These are phyloP conservation scores for Phorcus lineatus DNA, from an alignment of 2,888 invertebrate species.

Conservation along the genomic window DNA sequence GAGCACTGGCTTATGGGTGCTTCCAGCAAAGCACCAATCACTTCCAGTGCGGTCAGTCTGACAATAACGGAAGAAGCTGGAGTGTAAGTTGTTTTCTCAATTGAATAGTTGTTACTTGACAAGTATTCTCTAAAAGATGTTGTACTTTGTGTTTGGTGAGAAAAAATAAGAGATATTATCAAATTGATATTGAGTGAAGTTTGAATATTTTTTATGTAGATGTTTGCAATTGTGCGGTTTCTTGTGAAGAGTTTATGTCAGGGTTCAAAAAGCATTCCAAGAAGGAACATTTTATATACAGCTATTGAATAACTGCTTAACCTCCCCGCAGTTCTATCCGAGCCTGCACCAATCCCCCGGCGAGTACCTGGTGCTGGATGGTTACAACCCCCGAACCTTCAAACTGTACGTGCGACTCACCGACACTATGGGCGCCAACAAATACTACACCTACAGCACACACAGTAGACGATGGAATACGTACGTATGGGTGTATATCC, in stretches of 20 bases:
- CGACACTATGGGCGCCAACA: conserved; percentile 42
- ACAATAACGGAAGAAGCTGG: conserved; percentile 35
- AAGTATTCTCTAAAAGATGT: too few species aligned
- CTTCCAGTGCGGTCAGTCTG: conserved; percentile 35
- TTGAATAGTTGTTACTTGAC: too few species aligned
- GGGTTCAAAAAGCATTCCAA: too few species aligned
- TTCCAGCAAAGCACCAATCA: conserved; percentile 28
- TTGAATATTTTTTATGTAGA: too few species aligned
- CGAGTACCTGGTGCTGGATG: conserved; percentile 44
- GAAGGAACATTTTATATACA: too few species aligned
- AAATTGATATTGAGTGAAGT: too few species aligned
- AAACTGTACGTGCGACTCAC: conserved; percentile 40
- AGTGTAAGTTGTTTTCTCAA: conserved; percentile 25
- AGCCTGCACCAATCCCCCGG: conserved; percentile 15
- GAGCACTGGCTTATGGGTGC: conserved; percentile 41
- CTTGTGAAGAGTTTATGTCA: too few species aligned
- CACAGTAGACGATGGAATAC: neutral
- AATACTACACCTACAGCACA: conserved; percentile 33
- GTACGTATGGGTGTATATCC: neutral
- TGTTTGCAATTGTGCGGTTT: too few species aligned
- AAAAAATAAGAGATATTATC: too few species aligned
- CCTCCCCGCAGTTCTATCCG: conserved; percentile 41
- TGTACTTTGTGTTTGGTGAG: too few species aligned
- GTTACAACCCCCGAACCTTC: conserved; percentile 39
- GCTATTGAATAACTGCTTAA: too few species aligned